A percentile compares a stretch with the other conserved stretches of the same genome.
phyloP scores from a whole-genome alignment of 2,888 invertebrate species.

The Luperina testacea region DNA sequence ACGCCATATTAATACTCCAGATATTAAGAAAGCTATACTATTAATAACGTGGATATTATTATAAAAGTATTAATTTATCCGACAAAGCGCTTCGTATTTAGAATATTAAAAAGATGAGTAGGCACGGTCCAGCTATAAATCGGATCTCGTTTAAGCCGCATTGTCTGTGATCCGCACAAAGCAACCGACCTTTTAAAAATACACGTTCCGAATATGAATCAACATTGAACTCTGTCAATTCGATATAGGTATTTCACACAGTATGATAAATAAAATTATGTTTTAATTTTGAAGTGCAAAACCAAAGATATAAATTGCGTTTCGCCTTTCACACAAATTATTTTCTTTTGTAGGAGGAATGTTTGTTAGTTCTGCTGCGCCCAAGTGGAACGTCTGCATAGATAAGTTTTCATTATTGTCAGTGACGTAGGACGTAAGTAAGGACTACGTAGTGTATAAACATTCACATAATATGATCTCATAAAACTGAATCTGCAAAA shows the following conservation, averaged over 20 bases:
- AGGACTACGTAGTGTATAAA: background rate
- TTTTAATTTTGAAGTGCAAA: conserved; percentile 2
- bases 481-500: conserved; percentile 11
- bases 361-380: conserved; percentile 18
- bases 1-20: background rate
- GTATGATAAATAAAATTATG: background rate
- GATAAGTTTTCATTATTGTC: conserved; percentile 51
- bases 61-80: conserved; percentile 28
- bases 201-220: conserved; percentile 50
- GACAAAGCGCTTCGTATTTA: conserved; percentile 28
- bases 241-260: conserved; percentile 10
- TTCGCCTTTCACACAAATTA: conserved; percentile 6
- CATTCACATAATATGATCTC: background rate
- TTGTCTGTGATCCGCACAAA: conserved; percentile 51
- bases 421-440: conserved; percentile 4
- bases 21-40: conserved; percentile 17
- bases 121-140: conserved; percentile 56
- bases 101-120: conserved; percentile 54
- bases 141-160: conserved; percentile 51
- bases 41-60: background rate
- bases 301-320: conserved; percentile 1
- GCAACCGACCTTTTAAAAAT: conserved; percentile 47
- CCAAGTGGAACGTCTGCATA: conserved; percentile 49
- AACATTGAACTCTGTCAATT: conserved; percentile 34
- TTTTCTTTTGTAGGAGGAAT: conserved; percentile 11